These are phyloP conservation scores for Sebastes variabilis DNA, from an alignment of 2,797 vertebrate species.

Conservation along the genomic window DNA sequence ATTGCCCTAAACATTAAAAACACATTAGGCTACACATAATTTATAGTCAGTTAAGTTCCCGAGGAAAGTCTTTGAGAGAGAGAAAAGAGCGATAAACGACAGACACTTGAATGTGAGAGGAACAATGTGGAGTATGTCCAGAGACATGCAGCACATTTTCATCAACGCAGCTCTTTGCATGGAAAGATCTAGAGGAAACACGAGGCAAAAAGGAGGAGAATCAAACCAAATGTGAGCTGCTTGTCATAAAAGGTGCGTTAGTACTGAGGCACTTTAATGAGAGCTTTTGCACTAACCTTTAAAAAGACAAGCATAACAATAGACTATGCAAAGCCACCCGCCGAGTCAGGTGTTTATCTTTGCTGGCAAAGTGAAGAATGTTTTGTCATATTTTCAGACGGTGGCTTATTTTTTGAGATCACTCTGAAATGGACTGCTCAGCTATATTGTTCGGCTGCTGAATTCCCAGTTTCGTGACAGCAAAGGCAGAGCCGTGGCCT, in stretches of 20 bases:
- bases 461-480: slow-evolving; percentile 33
- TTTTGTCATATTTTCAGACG: slow-evolving; percentile 41
- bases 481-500: slow-evolving; percentile 1
- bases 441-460: slow-evolving; percentile 28
- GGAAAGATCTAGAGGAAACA: slow-evolving; percentile 5
- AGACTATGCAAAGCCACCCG: slow-evolving; percentile 26
- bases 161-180: slow-evolving; percentile 9
- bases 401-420: slow-evolving; percentile 45
- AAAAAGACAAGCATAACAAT: slow-evolving; percentile 48
- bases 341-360: slow-evolving; percentile 45
- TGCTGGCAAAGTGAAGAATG: slow-evolving; percentile 15
- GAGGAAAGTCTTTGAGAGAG: slow-evolving; percentile 16
- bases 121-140: not conserved
- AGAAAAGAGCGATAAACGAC: not conserved
- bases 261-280: slow-evolving; percentile 52
- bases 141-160: slow-evolving; percentile 6
- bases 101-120: slow-evolving; percentile 5
- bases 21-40: slow-evolving; percentile 43
- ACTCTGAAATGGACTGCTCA: slow-evolving; percentile 40
- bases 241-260: slow-evolving; percentile 33
- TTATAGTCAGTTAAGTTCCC: slow-evolving; percentile 27
- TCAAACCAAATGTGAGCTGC: slow-evolving; percentile 42
- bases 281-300: slow-evolving; percentile 54
- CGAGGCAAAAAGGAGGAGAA: slow-evolving; percentile 10
- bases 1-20: slow-evolving; percentile 58